Evolutionary conservation across 2,797 vertebrate species (phyloP), one percentile per base, ranked within the genome.

Genomic region (Amblyopsis hoosieri): DNA sequence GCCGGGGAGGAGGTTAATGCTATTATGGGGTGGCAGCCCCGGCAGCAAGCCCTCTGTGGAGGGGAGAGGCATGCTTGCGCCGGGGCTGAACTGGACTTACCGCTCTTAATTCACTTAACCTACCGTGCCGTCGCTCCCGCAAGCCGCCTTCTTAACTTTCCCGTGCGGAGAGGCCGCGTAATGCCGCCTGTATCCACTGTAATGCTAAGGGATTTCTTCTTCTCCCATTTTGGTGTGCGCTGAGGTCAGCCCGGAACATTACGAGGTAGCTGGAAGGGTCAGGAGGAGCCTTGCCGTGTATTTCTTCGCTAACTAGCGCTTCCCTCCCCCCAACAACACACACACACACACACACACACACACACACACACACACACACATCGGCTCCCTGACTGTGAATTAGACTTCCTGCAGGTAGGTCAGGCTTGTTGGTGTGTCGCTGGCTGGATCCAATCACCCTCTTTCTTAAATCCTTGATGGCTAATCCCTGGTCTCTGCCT

Each of bases 101-200:
- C 85, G 87, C 81, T 76, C 84, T 87, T 92, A 89, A 92, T 89
- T 89, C 85, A 89, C 87, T 89, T 86, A 87, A 87, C 83, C 78
- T 71, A 12, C 19, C 55, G 58, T 67, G 60, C 71, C 81, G 81
- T 79, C 78, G 81, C 79, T 76, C 80, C 63, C 71, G 59, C 70
- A 77, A 68, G 68, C 77, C 54, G 61, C 67, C 70, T 67, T 80
- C 69, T 83, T 78, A 69, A 74, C 78, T 79, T 73, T 59, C 70
- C 60, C 67, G 60, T 75, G 57, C 0, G 72, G 29, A 2, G n/a
- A 52, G 65, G 66, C 57, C 69, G 80, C 58, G 13, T 75, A 74
- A 83, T 72, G 74, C 75, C 67, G 54, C 61, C 77, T 62, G 69
- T 80, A 71, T 75, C 74, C 1, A 67, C 74, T 68, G 60, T 71